These are phyloP conservation scores for Seriola quinqueradiata DNA, from an alignment of 2,113 vertebrate genomes.

Conservation along the genomic window DNA sequence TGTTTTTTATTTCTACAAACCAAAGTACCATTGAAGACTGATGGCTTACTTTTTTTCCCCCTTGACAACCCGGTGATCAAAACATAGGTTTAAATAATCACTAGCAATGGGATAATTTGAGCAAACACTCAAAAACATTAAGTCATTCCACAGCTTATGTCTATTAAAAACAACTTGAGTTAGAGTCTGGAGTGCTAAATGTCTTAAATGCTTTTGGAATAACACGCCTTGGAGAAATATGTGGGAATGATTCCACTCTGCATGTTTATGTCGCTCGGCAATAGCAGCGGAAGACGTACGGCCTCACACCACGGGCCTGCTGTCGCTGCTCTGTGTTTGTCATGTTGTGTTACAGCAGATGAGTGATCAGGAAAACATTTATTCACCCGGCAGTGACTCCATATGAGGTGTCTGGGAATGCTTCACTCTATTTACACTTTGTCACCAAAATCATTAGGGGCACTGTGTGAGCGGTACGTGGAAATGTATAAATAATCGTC, in stretches of 20 bases:
- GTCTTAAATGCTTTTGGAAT: constrained; percentile 47
- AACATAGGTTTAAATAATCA: not conserved
- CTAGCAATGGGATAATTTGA: constrained; percentile 31
- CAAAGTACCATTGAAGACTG: not conserved
- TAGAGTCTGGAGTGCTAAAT: constrained; percentile 13
- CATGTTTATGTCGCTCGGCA: constrained; percentile 8
- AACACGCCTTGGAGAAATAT: constrained; percentile 55
- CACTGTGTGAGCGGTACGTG: constrained; percentile 7
- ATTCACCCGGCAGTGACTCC: constrained; percentile 40
- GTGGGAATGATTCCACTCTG: constrained; percentile 45
- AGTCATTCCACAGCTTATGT: constrained; percentile 21
- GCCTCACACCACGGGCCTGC: constrained; percentile 28
- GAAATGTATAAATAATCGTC: constrained; percentile 28
- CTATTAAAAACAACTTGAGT: constrained; percentile 1
- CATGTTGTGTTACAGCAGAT: constrained; percentile 42
- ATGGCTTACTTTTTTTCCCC: not conserved
- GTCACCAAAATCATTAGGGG: constrained; percentile 31
- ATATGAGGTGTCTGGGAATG: constrained; percentile 46
- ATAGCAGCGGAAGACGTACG: constrained; percentile 8
- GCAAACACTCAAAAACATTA: constrained; percentile 49
- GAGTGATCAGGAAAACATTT: constrained; percentile 64
- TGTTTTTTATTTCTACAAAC: constrained; percentile 19
- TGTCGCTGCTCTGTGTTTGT: constrained; percentile 37
- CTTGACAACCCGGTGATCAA: not conserved
- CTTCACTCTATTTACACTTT: constrained; percentile 58